phyloP scores from a whole-genome alignment of 2,888 invertebrate genomes.

The Temnothorax ravouxi region DNA sequence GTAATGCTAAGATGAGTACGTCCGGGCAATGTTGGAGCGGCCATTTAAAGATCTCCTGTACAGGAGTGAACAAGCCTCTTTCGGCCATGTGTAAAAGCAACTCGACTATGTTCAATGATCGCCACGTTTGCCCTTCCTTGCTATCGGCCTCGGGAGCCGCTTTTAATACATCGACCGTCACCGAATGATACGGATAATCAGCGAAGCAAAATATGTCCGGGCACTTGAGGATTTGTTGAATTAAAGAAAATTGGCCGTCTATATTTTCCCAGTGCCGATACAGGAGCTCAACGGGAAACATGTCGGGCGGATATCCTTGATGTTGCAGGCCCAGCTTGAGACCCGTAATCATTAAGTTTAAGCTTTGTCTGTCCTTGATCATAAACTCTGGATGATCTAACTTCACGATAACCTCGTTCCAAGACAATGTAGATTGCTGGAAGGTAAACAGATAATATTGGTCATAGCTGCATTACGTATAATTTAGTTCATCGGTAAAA shows the following conservation, averaged over 20 bases:
- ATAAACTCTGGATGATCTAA: slow-evolving; percentile 96
- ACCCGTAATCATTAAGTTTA: slow-evolving; percentile 94
- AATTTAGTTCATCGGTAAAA: neutral
- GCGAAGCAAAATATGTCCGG: slow-evolving; percentile 98
- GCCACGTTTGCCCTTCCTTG: slow-evolving; percentile 97
- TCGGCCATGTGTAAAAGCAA: slow-evolving; percentile 95
- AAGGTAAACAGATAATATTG: slow-evolving; percentile 56
- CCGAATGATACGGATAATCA: slow-evolving; percentile 95
- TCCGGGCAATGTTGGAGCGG: slow-evolving; percentile 98
- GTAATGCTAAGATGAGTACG: slow-evolving; percentile 94
- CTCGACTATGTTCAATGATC: slow-evolving; percentile 96
- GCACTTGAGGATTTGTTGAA: slow-evolving; percentile 95
- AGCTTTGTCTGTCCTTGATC: slow-evolving; percentile 94
- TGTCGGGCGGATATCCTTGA: slow-evolving; percentile 90
- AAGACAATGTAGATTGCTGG: slow-evolving; percentile 91
- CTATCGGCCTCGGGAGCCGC: slow-evolving; percentile 98
- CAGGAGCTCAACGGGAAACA: slow-evolving; percentile 95
- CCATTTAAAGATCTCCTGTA: slow-evolving; percentile 96
- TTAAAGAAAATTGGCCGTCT: slow-evolving; percentile 96
- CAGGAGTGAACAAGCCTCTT: slow-evolving; percentile 93
- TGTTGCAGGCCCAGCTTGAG: slow-evolving; percentile 93
- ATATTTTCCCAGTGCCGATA: slow-evolving; percentile 97
- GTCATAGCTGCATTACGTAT: neutral
- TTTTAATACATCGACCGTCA: slow-evolving; percentile 96
- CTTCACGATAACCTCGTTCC: slow-evolving; percentile 97